Evolutionary conservation across 53 echinoderm and acorn worm species (phyloP), one percentile per base, ranked within the genome.

Genomic region (Temnopleurus reevesii): DNA sequence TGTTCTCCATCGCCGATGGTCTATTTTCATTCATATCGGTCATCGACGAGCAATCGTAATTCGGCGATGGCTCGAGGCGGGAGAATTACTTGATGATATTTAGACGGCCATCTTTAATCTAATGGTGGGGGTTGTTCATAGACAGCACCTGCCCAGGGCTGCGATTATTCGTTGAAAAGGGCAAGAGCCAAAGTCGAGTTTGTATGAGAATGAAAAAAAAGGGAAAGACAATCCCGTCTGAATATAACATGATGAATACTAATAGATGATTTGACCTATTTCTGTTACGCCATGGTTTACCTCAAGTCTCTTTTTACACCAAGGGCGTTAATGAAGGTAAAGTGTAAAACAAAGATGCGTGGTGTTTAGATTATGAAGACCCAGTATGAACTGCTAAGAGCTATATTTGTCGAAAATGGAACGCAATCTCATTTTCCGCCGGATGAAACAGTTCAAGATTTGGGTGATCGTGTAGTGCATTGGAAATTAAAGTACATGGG

Each of bases 101-200:
- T 76, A 76, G 13, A 63, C 31, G 33, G 29, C 58, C 12, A 58
- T 7, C 58, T 58, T 58, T 63, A 63, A 63, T 63, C 29, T 63
- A 63, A 63, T 63, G 63, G 31, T n/a, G 63, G 29, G 63, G 63
- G 33, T 63, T 63, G 63, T 63, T 63, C 63, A 13, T 3, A 63
- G 63, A 63, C 63, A 33, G n/a, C 15, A 63, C 63, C 33, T 18
- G 63, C 63, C 63, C 63, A 63, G 63, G 63, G 63, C 63, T 33
- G 13, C 63, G 33, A 63, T 31, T 63, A 63, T 63, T 63, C 63
- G 63, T 63, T 33, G 12, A 63, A 63, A 33, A 63, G 63, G 63
- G 63, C 33, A 63, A 29, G 63, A 33, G 33, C 33, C 13, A 63
- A 33, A 21, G 63, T 31, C 15, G 63, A 49, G 29, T 25, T 30